Conservation (phyloP, 1,140 invertebrate species). For the Aphelinus atriplicis region DNA sequence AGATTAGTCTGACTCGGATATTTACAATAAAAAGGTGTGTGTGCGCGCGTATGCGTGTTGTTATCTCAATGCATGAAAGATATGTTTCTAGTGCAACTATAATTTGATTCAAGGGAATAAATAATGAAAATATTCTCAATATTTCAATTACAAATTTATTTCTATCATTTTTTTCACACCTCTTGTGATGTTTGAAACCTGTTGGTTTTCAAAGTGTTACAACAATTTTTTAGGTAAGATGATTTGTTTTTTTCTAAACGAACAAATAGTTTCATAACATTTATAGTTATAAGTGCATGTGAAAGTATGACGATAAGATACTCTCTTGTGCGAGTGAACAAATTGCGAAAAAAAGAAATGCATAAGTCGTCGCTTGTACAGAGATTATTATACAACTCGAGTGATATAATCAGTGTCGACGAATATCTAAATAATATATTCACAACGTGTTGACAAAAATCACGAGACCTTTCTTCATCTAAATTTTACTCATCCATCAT, state of each 20-base stretch:
- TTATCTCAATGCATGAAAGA: no score
- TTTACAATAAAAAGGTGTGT: no score
- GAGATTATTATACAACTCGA: conserved; percentile 4
- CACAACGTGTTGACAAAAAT: conserved; percentile 20
- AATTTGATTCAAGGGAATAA: neutral
- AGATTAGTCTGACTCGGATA: no score
- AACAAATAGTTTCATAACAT: conserved; percentile 28
- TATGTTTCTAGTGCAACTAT: no score
- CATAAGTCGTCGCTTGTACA: conserved; percentile 25
- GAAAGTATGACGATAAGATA: conserved; percentile 29
- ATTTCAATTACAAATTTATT: conserved; percentile 32
- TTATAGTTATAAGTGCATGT: conserved; percentile 22
- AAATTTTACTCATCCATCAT: conserved; percentile 3
- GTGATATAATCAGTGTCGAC: conserved; percentile 16
- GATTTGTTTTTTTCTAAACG: conserved; percentile 16
- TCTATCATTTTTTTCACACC: conserved; percentile 20
- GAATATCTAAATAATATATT: conserved; percentile 22
- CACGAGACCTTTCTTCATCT: neutral
- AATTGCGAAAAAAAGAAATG: conserved; percentile 32
- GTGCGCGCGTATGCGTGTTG: no score
- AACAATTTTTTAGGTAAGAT: conserved; percentile 29
- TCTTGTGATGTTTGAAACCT: conserved; percentile 14
- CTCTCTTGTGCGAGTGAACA: conserved; percentile 30
- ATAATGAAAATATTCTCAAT: conserved; percentile 4
- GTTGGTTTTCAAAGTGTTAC: conserved; percentile 9